Conservation (phyloP, 37 sponge, comb jelly and placozoan species). For the Chondrosia reniformis region DNA sequence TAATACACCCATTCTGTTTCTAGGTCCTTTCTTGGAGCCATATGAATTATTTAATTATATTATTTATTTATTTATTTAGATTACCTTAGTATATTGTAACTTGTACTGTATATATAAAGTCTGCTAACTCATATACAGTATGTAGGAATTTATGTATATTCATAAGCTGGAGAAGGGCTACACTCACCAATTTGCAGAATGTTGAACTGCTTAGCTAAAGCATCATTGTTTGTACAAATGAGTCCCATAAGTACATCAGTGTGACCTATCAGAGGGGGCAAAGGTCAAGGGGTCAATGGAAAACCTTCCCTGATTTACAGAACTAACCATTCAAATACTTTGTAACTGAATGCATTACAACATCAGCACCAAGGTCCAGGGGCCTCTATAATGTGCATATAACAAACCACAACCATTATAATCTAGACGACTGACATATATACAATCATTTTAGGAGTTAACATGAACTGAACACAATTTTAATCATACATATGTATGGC, state of each 20-base stretch:
- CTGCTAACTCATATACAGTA: neutral
- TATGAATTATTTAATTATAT: too few species aligned
- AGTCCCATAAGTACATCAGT: slow-evolving; percentile 95
- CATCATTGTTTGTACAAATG: slow-evolving; percentile 70
- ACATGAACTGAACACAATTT: too few species aligned
- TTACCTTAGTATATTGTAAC: too few species aligned
- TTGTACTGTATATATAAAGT: too few species aligned
- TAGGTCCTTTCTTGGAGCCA: too few species aligned
- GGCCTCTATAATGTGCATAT: slow-evolving; percentile 53
- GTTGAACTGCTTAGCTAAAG: slow-evolving; percentile 51
- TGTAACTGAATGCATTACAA: slow-evolving; percentile 92
- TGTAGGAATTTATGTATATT: neutral
- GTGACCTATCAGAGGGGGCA: slow-evolving; percentile 60
- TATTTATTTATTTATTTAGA: too few species aligned
- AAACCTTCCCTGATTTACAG: too few species aligned
- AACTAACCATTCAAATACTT: slow-evolving; percentile 95
- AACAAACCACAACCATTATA: neutral
- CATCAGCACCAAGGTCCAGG: slow-evolving; percentile 84
- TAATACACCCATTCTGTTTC: too few species aligned
- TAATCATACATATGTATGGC: too few species aligned
- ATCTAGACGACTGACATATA: too few species aligned
- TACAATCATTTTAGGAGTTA: too few species aligned
- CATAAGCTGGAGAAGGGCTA: neutral
- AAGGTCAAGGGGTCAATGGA: too few species aligned
- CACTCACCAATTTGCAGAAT: slow-evolving; percentile 76